Base-by-base conservation (phyloP, 2,888 invertebrate genomes). In the Laothoe populi region DNA sequence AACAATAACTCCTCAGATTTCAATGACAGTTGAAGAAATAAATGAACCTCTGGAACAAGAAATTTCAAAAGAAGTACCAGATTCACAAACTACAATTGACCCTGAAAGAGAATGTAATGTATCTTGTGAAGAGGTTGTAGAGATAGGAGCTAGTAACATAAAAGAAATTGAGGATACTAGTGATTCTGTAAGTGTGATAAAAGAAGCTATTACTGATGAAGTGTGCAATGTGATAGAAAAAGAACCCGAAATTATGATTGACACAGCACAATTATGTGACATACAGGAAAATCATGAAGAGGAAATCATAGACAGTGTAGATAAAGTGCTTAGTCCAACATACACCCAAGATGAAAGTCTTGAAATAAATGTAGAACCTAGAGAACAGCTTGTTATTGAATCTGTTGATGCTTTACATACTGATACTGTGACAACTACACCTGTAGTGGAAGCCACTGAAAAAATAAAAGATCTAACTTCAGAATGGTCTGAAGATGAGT, bases 401-500 rank as follows among this genome's bases (percentile, higher is more conserved):
- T 60, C 57, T 61, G 45, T 57, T 61, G 61, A 63, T 44, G 44
- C 53, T 48, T 61, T 62, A 38, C 53, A 10, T 19, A 35, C 26
- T 38, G 58, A 48, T 31, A 59, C 60, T 16, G 66, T 65, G 60
- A 46, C 49, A 40, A 57, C 45, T 48, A 64, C 66, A 57, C 72
- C 69, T 66, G 64, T 70, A 57, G 68, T 76, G 24, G 66, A 71
- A 61, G 66, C 31, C 62, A 73, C 65, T 48, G 78, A 80, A 62
- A 78, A 83, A 66, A 82, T 85, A 19, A 77, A 84, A 73, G 81
- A 69, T 64, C 70, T 88, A 68, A 71, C 87, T 64, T 82, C 86
- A 42, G 86, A 92, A 76, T 90, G 90, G 90, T 84, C 88, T 53
- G 88, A 89, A 69, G 87, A 89, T 73, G 88, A 88, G 68, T 75